Base-by-base conservation (phyloP, 2,797 vertebrate species). In the Neosilurus hyrtlii region DNA sequence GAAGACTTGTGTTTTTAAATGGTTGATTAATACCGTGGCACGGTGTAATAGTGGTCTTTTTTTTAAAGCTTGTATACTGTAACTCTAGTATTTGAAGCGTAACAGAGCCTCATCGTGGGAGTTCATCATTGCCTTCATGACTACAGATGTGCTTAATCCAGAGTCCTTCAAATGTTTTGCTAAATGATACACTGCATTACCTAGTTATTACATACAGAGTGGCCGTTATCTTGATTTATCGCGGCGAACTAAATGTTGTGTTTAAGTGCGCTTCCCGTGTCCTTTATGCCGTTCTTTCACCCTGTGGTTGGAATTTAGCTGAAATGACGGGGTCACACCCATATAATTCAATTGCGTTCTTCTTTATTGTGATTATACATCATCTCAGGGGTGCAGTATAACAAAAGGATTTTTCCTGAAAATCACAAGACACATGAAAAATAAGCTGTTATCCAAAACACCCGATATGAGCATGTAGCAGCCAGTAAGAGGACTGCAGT, bases 101-200 rank as follows among this genome's bases (percentile, higher is more conserved):
- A 74, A 35, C 62, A 20, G 49, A 43, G n/a, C 18, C 2, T 26
- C 18, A 26, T 37, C 24, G 9, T n/a, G 57, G 20, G 54, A 51
- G 66, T 20, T 15, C 35, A 35, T 30, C n/a, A 20, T 9, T 66
- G 77, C 18, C 71, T 56, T 80, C 16, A 14, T 37, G 35, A 24
- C 56, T 24, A 5, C 74, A 52, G 56, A 56, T 37, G 35, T 8
- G 16, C 83, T 72, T 83, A 85, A 87, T 87, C 86, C 78, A 73
- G 80, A 85, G 43, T 74, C 63, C 43, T 79, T 84, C 68, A 77
- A 76, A 80, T 83, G 74, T 67, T 83, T 81, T 70, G 52, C 71
- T 83, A 75, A 83, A 83, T 83, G 79, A 85, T 70, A 80, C 35
- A 80, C 78, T 83, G 62, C 82, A 20, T 80, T 83, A 65, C 81